These are phyloP conservation scores for Tapirus indicus DNA, from an alignment of 2,797 vertebrate species.

Conservation along the genomic window DNA sequence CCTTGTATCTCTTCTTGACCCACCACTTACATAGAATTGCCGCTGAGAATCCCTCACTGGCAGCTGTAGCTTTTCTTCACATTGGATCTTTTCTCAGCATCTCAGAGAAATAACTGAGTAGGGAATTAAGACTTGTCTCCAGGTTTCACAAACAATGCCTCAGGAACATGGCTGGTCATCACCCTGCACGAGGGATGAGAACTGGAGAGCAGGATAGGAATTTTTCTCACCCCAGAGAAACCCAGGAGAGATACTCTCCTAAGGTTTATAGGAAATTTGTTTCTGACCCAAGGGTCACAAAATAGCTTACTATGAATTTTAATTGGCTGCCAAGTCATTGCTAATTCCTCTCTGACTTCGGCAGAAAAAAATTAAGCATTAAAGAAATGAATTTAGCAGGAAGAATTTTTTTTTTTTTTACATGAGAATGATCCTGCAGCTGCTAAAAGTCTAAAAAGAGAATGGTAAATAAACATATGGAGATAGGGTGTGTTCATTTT, in stretches of 20 bases:
- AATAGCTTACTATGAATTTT: conserved; percentile 74
- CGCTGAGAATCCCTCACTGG: background rate
- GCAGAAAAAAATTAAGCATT: conserved; percentile 57
- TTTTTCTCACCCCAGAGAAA: conserved; percentile 54
- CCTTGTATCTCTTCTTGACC: background rate
- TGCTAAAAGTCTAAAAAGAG: background rate
- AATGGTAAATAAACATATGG: background rate
- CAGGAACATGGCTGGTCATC: background rate
- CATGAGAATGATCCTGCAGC: background rate
- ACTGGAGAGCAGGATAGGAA: conserved; percentile 46
- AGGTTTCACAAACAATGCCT: background rate
- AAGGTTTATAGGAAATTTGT: conserved; percentile 62
- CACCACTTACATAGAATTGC: background rate
- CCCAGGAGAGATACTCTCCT: conserved; percentile 35
- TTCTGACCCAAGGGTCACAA: conserved; percentile 71
- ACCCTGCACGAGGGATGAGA: background rate
- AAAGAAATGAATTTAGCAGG: conserved; percentile 38
- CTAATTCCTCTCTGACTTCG: conserved; percentile 65
- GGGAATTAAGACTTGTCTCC: background rate
- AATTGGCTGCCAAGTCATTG: conserved; percentile 71
- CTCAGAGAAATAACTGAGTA: background rate
- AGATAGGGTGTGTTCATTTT: background rate
- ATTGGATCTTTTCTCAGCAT: background rate
- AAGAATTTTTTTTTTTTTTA: background rate
- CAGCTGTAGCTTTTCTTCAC: background rate